phyloP scores from a whole-genome alignment of 2,888 invertebrate genomes.

The Noctua janthe region DNA sequence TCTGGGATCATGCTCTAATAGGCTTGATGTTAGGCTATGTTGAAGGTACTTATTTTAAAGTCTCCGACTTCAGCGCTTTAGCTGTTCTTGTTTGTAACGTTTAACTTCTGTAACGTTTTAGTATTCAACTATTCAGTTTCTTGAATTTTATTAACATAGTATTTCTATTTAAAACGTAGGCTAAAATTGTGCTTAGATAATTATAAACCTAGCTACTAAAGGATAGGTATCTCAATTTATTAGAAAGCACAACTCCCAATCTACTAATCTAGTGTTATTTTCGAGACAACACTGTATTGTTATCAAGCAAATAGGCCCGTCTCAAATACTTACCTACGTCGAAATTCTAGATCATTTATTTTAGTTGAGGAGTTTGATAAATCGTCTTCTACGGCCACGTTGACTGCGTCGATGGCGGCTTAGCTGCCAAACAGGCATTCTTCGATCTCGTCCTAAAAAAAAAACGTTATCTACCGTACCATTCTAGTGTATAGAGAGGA shows the following conservation, averaged over 20 bases:
- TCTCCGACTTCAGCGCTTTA: neutral
- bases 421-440: neutral
- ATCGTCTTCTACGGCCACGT: neutral
- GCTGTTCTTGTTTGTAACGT: neutral
- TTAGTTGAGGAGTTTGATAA: neutral
- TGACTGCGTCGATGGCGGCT: neutral
- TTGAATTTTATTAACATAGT: neutral
- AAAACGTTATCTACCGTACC: no score
- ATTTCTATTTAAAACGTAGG: neutral
- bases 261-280: slow-evolving; percentile 2
- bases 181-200: neutral
- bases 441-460: neutral
- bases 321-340: slow-evolving; percentile 1
- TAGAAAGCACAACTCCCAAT: slow-evolving; percentile 8
- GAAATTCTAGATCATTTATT: slow-evolving; percentile 13
- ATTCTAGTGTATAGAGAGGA: no score
- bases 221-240: slow-evolving; percentile 5
- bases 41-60: no score
- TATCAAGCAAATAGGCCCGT: slow-evolving; percentile 3
- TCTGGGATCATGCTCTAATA: no score
- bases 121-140: neutral
- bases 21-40: no score
- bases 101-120: neutral
- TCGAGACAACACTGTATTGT: neutral
- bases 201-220: neutral